phyloP scores from a whole-genome alignment of 2,888 invertebrate species.

The Phaedon cochleariae region DNA sequence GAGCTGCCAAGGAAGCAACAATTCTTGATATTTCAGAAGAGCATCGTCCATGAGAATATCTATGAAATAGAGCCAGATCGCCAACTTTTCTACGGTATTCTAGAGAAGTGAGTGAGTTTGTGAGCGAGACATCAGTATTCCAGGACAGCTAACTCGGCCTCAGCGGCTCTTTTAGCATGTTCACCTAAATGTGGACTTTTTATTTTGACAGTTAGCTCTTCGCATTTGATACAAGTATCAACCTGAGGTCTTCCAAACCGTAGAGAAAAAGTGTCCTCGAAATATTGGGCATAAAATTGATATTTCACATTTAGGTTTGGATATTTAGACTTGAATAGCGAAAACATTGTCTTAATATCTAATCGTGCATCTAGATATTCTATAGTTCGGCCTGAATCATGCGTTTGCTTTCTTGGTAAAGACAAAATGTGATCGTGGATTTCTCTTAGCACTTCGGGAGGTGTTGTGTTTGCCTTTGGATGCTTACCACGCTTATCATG shows the following conservation, averaged over 20 bases:
- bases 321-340: slow-evolving; percentile 39
- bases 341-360: slow-evolving; percentile 42
- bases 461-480: slow-evolving; percentile 28
- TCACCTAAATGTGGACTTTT: no score
- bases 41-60: no score
- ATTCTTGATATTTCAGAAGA: no score
- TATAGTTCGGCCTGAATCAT: slow-evolving; percentile 37
- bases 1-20: no score
- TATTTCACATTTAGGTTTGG: slow-evolving; percentile 37
- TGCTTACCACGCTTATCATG: no score
- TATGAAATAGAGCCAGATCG: no score
- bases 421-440: slow-evolving; percentile 31
- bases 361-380: slow-evolving; percentile 43
- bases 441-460: slow-evolving; percentile 20
- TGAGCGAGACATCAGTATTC: no score
- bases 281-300: slow-evolving; percentile 41
- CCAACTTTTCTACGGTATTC: no score
- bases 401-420: slow-evolving; percentile 30
- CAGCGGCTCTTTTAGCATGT: no score
- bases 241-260: slow-evolving; percentile 44
- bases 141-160: no score
- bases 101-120: no score
- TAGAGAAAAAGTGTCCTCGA: slow-evolving; percentile 40
- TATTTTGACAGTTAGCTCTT: slow-evolving; percentile 37
- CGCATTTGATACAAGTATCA: slow-evolving; percentile 40